A percentile compares a stretch with the other conserved stretches of the same genome.
phyloP scores from a whole-genome alignment of 1,140 invertebrate genomes.

The Physella acuta region DNA sequence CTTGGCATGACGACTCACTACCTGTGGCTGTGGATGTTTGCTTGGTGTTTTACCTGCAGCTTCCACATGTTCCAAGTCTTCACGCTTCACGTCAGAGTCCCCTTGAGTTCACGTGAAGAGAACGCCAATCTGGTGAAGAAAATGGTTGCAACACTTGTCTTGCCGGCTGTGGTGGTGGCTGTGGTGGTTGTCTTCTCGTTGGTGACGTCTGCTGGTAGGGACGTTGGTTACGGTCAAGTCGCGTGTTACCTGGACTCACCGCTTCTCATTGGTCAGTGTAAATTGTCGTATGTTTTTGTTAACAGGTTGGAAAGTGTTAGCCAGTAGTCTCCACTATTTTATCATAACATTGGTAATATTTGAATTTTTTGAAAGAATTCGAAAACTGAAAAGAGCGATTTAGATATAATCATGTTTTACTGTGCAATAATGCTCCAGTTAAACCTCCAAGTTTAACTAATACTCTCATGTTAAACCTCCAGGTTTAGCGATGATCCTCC shows the following conservation, averaged over 20 bases:
- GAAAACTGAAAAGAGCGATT: too few species aligned
- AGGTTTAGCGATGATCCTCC: too few species aligned
- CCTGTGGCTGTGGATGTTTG: slow-evolving; percentile 15
- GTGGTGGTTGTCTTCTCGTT: not conserved
- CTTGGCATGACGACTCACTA: slow-evolving; percentile 10
- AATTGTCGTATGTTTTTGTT: too few species aligned
- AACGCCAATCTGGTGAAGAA: not conserved
- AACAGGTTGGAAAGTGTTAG: too few species aligned
- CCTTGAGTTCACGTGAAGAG: not conserved
- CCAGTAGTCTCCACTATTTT: too few species aligned
- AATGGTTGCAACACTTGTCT: not conserved
- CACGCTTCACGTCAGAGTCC: slow-evolving; percentile 36
- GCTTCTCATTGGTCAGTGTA: not conserved
- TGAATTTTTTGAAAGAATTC: too few species aligned
- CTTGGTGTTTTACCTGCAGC: slow-evolving; percentile 15
- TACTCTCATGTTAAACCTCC: too few species aligned
- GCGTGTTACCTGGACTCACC: not conserved
- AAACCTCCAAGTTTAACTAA: too few species aligned
- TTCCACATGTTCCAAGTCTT: slow-evolving; percentile 63
- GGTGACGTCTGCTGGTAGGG: not conserved
- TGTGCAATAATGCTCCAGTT: too few species aligned
- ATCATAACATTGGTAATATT: too few species aligned
- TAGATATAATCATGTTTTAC: too few species aligned
- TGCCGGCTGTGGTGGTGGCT: not conserved
- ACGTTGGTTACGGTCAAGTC: not conserved